Base-by-base conservation (phyloP, 2,888 invertebrate species). In the Torymus auratus region DNA sequence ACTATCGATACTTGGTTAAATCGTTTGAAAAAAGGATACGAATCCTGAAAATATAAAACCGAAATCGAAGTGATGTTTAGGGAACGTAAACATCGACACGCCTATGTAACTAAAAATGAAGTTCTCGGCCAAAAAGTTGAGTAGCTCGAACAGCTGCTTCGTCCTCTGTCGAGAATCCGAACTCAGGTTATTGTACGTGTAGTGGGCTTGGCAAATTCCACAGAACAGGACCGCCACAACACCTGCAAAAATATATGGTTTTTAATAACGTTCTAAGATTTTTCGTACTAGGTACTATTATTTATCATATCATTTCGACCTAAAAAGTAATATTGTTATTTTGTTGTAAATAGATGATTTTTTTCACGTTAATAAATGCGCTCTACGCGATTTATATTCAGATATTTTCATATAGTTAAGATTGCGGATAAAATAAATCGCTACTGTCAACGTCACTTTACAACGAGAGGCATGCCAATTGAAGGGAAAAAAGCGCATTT, bases 21-120 rank as follows among this genome's bases (percentile, higher is more conserved):
- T 41, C 41, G 7, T 41, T 41, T 41, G 28, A 41, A 41, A 41
- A 94, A 95, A 95, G 95, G 95, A 96, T 96, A 99, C 97, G 92
- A 99, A 97, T 92, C 98, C 96, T 85, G 96, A 95, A 84, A 96
- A 93, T 83, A 99, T 98, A 90, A 99, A 99, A 86, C 96, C 95
- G 28, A 95, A 94, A 91, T 98, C 96, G 92, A 98, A 99, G 88
- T 96, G 96, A 89, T 98, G 98, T 88, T 97, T 97, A 5, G 97
- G 97, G 91, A 98, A 98, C 0, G 99, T 99, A 91, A 99, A 99
- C 96, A 99, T 98, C 23, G 98, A 98, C 2, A 99, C 99, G 15
- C 99, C 99, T 88, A 99, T 99, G 92, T 99, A 99, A 3, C 97
- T 96, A 92, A 99, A 99, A 88, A 99, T 99, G 91, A 99, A 99